A percentile compares a stretch with the other conserved stretches of the same genome.
These are phyloP conservation scores for Grantiella picta DNA, from an alignment of 2,113 vertebrate species.

Conservation along the genomic window DNA sequence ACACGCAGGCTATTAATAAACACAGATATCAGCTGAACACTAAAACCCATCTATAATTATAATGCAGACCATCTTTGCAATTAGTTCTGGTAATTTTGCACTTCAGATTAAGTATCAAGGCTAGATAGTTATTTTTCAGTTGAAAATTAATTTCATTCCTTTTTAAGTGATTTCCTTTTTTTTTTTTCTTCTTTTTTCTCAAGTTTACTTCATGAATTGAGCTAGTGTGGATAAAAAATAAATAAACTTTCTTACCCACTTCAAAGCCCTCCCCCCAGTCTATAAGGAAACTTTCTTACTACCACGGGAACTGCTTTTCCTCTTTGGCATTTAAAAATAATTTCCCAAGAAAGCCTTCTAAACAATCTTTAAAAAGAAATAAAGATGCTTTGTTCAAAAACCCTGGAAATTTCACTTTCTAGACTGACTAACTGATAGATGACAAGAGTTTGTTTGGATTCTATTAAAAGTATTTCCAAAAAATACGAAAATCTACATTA, in stretches of 20 bases:
- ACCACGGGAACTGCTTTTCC: neutral
- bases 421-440: neutral
- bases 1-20: conserved; percentile 53
- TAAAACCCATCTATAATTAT: conserved; percentile 59
- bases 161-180: neutral
- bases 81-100: conserved; percentile 6
- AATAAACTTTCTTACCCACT: neutral
- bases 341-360: neutral
- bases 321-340: neutral
- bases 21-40: conserved; percentile 50
- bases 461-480: neutral
- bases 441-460: neutral
- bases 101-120: neutral
- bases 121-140: conserved; percentile 3
- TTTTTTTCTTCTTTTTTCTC: too few relatives aligned
- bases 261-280: neutral
- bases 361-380: neutral
- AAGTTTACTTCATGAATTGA: neutral
- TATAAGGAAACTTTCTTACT: neutral
- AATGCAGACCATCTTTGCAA: conserved; percentile 11
- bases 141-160: neutral
- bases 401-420: neutral
- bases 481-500: neutral
- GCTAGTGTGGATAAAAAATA: neutral
- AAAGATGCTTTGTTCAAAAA: neutral